A percentile compares a stretch with the other conserved stretches of the same genome.
Evolutionary conservation across 2,797 vertebrate genomes (phyloP).

Genomic region (Notamacropus eugenii): DNA sequence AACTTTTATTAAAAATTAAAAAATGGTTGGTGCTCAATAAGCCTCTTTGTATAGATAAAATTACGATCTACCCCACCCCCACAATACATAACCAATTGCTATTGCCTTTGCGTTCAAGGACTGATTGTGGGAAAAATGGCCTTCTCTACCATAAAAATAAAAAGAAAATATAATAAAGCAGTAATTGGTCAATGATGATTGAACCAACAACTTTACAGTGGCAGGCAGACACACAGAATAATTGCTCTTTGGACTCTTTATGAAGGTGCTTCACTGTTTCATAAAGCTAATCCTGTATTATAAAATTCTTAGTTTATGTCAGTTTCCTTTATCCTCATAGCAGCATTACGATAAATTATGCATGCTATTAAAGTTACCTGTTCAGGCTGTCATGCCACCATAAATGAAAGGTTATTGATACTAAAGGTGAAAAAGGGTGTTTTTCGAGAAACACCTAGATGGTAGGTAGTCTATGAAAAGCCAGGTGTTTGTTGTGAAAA

Average conservation of each 20-base stretch:
- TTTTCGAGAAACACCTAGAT: conserved; percentile 7
- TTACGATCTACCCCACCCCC: conserved; percentile 79
- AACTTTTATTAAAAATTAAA: neutral
- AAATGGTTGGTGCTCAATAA: conserved; percentile 43
- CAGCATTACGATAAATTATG: conserved; percentile 65
- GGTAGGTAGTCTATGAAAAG: neutral
- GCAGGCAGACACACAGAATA: conserved; percentile 79
- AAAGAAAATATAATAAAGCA: conserved; percentile 90
- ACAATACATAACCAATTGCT: conserved; percentile 77
- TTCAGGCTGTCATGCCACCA: conserved; percentile 59
- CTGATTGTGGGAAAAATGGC: conserved; percentile 86
- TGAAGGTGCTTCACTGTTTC: conserved; percentile 84
- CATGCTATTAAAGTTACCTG: conserved; percentile 75
- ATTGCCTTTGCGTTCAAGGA: conserved; percentile 85
- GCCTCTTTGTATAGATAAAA: conserved; percentile 82
- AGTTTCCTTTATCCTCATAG: conserved; percentile 71
- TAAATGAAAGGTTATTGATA: conserved; percentile 71
- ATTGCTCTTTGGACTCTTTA: conserved; percentile 92
- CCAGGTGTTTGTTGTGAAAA: neutral
- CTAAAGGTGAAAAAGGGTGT: conserved; percentile 53
- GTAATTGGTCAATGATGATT: conserved; percentile 90
- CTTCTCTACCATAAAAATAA: conserved; percentile 86
- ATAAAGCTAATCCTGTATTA: conserved; percentile 89
- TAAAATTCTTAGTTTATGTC: conserved; percentile 86
- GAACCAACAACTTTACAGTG: conserved; percentile 87